phyloP scores from a whole-genome alignment of 2,888 invertebrate species.

The Leptothorax acervorum region DNA sequence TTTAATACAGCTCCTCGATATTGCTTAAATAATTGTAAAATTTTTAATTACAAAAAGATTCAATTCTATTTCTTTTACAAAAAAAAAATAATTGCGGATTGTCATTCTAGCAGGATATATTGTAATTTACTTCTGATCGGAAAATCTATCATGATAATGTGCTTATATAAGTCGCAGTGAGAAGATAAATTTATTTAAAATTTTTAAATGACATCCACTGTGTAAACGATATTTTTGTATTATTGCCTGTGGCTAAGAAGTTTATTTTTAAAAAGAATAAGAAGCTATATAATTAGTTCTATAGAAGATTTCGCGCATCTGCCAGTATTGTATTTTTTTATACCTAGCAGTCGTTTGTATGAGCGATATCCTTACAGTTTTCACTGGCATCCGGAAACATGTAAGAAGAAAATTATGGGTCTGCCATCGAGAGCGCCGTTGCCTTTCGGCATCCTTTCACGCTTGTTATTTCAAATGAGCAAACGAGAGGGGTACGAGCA shows the following conservation, averaged over 20 bases:
- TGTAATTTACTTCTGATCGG: slow-evolving; percentile 16
- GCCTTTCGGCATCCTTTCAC: slow-evolving; percentile 52
- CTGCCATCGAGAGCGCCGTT: slow-evolving; percentile 54
- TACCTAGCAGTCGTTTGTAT: not conserved
- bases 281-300: not conserved
- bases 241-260: not conserved
- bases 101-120: not conserved
- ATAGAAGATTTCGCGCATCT: not conserved
- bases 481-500: slow-evolving; percentile 27
- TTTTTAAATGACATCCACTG: not conserved
- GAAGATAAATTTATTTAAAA: slow-evolving; percentile 16
- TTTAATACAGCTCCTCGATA: not conserved
- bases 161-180: not conserved
- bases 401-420: slow-evolving; percentile 70
- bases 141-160: not conserved
- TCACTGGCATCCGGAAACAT: slow-evolving; percentile 61
- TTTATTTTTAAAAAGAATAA: not conserved
- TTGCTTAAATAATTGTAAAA: slow-evolving; percentile 18
- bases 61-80: not conserved
- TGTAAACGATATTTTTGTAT: not conserved
- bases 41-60: not conserved
- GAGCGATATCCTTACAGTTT: slow-evolving; percentile 49
- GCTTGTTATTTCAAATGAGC: slow-evolving; percentile 51
- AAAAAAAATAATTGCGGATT: not conserved
- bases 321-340: not conserved